Evolutionary conservation across 2,797 vertebrate species (phyloP), one percentile per base, ranked within the genome.

Genomic region (Lepus townsendii): DNA sequence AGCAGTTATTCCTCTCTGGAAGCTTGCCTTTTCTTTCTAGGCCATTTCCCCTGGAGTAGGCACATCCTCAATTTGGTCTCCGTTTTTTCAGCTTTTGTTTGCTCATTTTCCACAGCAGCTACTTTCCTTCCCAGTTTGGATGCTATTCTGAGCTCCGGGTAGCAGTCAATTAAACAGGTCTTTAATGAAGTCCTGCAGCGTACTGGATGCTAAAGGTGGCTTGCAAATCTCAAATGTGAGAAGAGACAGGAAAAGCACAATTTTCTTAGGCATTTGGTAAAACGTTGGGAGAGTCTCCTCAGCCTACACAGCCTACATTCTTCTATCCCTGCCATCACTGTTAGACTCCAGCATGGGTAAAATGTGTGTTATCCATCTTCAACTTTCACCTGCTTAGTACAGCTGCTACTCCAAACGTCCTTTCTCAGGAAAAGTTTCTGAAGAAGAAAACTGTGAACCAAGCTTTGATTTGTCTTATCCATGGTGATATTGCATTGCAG

Each of bases 161-260:
- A 94, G 91, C 50, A 93, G 65, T 68, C 91, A 86, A 68, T 79
- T 52, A 92, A 94, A 27, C 50, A 72, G 38, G 30, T 73, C 68
- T 90, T 86, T 30, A 78, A 0, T 4, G 66, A 65, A 87, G 42
- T 4, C 16, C 60, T 20, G 13, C 4, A 42, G 62, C 65, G 17
- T 32, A 60, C 69, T 1, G 3, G n/a, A 88, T 71, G 63, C n/a
- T 42, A 50, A 78, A 22, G 35, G 47, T 62, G 12, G 38, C 73
- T 83, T 71, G 26, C 2, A 92, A 68, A 85, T 65, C 63, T 83
- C 80, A 93, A 57, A 7, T 0, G 22, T 35, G 68, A 83, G 0
- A 54, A 85, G 20, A 5, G 68, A 3, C 78, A 93, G 6, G 42
- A 80, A 95, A 79, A 78, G 60, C 47, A 86, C 0, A 3, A 7